A percentile compares a stretch with the other conserved stretches of the same genome.
Evolutionary conservation across 1,140 invertebrate species (phyloP).

Genomic region (Eumeta japonica): DNA sequence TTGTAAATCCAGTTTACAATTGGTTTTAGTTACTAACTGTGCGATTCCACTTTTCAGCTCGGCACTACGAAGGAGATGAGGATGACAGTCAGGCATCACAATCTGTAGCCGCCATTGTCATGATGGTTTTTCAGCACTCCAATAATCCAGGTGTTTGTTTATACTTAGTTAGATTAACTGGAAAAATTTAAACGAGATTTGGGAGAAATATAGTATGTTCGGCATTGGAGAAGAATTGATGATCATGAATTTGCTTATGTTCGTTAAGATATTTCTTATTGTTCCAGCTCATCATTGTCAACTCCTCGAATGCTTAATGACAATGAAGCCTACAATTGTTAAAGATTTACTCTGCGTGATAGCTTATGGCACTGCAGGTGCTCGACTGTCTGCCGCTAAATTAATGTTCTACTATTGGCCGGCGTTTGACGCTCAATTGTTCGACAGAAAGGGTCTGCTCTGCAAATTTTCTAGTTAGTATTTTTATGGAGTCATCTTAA

Average conservation of each 20-base stretch:
- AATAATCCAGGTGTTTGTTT: constrained; percentile 75
- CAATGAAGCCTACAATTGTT: constrained; percentile 82
- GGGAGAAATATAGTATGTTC: too few relatives aligned
- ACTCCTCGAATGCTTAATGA: constrained; percentile 92
- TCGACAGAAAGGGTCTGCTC: constrained; percentile 85
- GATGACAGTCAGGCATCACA: constrained; percentile 84
- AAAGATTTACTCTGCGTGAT: constrained; percentile 95
- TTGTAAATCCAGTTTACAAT: too few relatives aligned
- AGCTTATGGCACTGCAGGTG: constrained; percentile 91
- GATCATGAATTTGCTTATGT: neutral
- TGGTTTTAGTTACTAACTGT: neutral
- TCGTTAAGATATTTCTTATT: constrained; percentile 10
- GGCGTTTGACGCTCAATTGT: constrained; percentile 90
- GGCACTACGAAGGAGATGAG: constrained; percentile 66
- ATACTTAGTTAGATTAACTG: too few relatives aligned
- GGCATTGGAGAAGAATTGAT: too few relatives aligned
- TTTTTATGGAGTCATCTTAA: neutral
- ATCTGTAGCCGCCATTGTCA: constrained; percentile 91
- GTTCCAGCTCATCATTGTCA: constrained; percentile 87
- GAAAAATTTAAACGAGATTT: too few relatives aligned
- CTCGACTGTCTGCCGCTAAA: constrained; percentile 90
- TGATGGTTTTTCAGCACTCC: constrained; percentile 97
- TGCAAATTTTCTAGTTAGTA: constrained; percentile 84
- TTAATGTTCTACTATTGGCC: constrained; percentile 99
- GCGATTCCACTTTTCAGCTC: constrained; percentile 50